A percentile compares a stretch with the other conserved stretches of the same genome.
phyloP scores from a whole-genome alignment of 2,888 invertebrate species.

The Cheilosia pagana region DNA sequence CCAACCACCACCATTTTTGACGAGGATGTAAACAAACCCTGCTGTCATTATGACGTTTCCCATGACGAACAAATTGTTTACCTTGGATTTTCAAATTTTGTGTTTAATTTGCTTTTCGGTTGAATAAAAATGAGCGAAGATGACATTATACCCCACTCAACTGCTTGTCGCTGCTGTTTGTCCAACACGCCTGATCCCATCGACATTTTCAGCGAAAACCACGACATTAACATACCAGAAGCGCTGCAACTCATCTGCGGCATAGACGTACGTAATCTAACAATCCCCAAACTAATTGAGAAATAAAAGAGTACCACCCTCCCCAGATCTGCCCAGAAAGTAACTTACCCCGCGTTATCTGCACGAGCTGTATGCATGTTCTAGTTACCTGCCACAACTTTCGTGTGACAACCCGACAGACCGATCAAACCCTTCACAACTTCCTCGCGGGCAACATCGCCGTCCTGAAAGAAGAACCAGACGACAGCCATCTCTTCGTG shows the following conservation, averaged over 20 bases:
- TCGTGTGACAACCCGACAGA: constrained; percentile 42
- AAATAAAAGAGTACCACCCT: not conserved
- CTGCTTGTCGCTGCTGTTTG: constrained; percentile 44
- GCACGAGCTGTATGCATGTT: constrained; percentile 4
- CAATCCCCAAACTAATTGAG: not conserved
- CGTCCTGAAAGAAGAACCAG: constrained; percentile 14
- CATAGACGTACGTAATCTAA: constrained; percentile 34
- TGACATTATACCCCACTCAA: constrained; percentile 2
- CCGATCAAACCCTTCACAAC: constrained; percentile 34
- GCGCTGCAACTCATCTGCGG: constrained; percentile 29
- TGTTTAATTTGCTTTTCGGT: not conserved
- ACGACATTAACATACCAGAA: not conserved
- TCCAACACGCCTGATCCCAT: not conserved
- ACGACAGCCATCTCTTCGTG: not conserved
- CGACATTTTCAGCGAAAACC: constrained; percentile 10
- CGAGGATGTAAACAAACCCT: not conserved
- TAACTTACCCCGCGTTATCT: constrained; percentile 23
- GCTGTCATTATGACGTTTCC: not conserved
- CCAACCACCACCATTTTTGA: too few species aligned
- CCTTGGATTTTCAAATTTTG: not conserved
- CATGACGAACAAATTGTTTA: not conserved
- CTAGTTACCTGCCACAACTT: constrained; percentile 21
- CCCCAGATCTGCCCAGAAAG: constrained; percentile 3
- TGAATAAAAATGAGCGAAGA: not conserved
- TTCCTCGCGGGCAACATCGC: constrained; percentile 24